These are phyloP conservation scores for Allacma fusca DNA, from an alignment of 2,888 invertebrate genomes.

Conservation along the genomic window DNA sequence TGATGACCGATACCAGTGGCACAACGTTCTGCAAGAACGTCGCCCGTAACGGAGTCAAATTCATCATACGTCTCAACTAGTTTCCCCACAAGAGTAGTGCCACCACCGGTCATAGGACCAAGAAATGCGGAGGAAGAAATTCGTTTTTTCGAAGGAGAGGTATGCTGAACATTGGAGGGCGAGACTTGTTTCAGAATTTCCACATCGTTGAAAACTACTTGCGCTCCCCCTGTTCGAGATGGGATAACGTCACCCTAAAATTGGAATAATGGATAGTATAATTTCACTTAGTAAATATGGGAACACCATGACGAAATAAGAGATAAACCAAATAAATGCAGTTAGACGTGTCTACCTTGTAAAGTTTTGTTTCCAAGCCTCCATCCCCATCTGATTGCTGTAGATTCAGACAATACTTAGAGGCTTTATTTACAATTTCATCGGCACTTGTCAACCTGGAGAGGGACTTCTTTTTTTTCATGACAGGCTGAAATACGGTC, in stretches of 20 bases:
- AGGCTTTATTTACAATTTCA: slow-evolving; percentile 70
- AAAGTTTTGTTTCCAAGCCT: slow-evolving; percentile 89
- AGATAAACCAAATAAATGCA: background rate
- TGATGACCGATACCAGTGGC: slow-evolving; percentile 42
- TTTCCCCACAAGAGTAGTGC: background rate
- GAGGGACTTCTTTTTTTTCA: slow-evolving; percentile 80
- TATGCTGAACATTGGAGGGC: slow-evolving; percentile 10
- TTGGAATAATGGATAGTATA: slow-evolving; percentile 11
- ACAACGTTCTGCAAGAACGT: slow-evolving; percentile 36
- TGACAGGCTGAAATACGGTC: slow-evolving; percentile 88
- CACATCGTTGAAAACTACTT: slow-evolving; percentile 93
- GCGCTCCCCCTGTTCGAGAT: slow-evolving; percentile 93
- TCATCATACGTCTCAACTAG: slow-evolving; percentile 32
- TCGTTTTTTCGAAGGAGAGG: slow-evolving; percentile 14
- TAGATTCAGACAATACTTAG: slow-evolving; percentile 90
- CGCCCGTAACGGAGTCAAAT: slow-evolving; percentile 18
- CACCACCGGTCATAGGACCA: slow-evolving; percentile 3
- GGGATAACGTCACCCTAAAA: slow-evolving; percentile 86
- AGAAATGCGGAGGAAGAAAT: slow-evolving; percentile 23
- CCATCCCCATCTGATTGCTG: slow-evolving; percentile 93
- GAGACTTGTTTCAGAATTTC: slow-evolving; percentile 67
- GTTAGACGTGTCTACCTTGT: slow-evolving; percentile 71
- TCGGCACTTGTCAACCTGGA: slow-evolving; percentile 79
- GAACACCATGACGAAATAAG: no score
- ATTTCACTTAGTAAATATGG: background rate